Evolutionary conservation across 2,888 invertebrate species (phyloP), one percentile per base, ranked within the genome.

Genomic region (Heliothis peltigera): DNA sequence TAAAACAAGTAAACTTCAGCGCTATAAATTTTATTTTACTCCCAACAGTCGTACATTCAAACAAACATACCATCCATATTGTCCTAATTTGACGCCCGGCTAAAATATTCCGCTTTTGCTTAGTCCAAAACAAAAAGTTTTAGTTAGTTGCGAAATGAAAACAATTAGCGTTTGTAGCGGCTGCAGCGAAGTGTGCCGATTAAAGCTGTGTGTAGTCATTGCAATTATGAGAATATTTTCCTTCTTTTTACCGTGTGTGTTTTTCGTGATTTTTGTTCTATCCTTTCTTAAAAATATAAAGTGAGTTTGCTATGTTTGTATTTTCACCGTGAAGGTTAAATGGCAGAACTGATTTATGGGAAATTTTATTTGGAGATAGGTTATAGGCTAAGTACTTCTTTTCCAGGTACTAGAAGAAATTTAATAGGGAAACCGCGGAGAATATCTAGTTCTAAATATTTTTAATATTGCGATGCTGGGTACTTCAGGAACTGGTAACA

Each of bases 81-180:
- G 46, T 71, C 58, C 46, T 59, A 55, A 67, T 72, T 76, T 68
- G 54, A 63, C 57, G 47, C 49, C 21, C 28, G 59, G 59, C 77
- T 74, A 69, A 73, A 75, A 68, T 77, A 77, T 74, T 74, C 55
- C 39, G 7, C 59, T 48, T 51, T 64, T 64, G 63, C 65, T 64
- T 63, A 70, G 63, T 64, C 44, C 22, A 65, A 63, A 74, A 67
- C 64, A 80, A 78, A 77, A 77, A 80, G 74, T 77, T 78, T 80
- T 74, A 64, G 77, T 67, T 72, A 66, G 77, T 79, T 70, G 43
- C 46, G 44, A 70, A 77, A 70, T 75, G 70, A 69, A 77, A 77
- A 77, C 71, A 77, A 80, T 80, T 80, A 80, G 71, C 64, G 62
- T 69, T 69, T 68, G 75, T 71, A 75, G 53, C 78, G 71, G 75